A percentile compares a stretch with the other conserved stretches of the same genome.
Conservation (phyloP, 2,797 vertebrate species). For the Gambelia wislizenii region DNA sequence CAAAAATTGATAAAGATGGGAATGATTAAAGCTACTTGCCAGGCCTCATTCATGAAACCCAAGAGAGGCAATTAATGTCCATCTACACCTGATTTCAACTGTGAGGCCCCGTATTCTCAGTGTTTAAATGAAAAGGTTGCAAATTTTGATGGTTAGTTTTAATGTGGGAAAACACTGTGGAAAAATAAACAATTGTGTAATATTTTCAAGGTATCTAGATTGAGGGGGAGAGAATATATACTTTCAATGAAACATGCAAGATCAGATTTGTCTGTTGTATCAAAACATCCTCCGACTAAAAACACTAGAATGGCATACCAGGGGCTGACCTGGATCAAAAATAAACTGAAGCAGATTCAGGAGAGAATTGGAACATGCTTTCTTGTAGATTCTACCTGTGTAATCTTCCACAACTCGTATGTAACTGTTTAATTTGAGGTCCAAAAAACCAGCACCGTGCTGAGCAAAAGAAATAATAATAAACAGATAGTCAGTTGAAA, state of each 20-base stretch:
- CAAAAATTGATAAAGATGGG: not conserved
- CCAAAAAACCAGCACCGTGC: conserved; percentile 10
- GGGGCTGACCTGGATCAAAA: no score
- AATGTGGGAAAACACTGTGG: not conserved
- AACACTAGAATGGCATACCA: no score
- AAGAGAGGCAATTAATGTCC: conserved; percentile 4
- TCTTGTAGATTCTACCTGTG: not conserved
- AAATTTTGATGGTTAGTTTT: conserved; percentile 4
- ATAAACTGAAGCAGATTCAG: no score
- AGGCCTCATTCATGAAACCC: not conserved
- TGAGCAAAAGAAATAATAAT: conserved; percentile 41
- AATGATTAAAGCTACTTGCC: not conserved
- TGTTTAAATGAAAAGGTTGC: conserved; percentile 12
- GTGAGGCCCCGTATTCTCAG: not conserved
- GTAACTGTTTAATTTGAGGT: conserved; percentile 33
- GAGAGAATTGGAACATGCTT: no score
- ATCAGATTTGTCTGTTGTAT: conserved; percentile 30
- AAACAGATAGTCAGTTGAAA: conserved; percentile 32
- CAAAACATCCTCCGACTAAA: conserved; percentile 30
- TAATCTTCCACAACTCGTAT: conserved; percentile 32
- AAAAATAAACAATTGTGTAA: conserved; percentile 31
- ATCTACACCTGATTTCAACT: conserved; percentile 1
- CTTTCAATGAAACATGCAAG: conserved; percentile 12
- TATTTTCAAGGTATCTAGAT: conserved; percentile 9
- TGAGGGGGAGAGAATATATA: not conserved